These are phyloP conservation scores for Oligia strigilis DNA, from an alignment of 2,888 invertebrate genomes.

Conservation along the genomic window DNA sequence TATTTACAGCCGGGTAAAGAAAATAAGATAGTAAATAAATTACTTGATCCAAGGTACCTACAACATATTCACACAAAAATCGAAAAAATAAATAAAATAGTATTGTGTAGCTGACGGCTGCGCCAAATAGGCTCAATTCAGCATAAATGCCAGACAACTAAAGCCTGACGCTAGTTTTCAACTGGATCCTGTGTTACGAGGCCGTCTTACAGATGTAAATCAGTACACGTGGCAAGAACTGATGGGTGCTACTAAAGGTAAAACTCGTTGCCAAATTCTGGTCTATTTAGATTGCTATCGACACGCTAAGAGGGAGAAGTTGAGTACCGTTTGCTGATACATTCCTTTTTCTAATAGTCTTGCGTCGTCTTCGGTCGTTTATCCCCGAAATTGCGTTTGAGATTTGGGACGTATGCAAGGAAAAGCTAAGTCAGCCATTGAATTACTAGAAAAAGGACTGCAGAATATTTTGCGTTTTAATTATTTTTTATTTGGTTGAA, in stretches of 20 bases:
- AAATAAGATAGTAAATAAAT: background rate
- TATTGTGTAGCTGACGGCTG: background rate
- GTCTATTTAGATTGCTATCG: background rate
- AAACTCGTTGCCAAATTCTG: background rate
- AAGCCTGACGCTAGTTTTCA: background rate
- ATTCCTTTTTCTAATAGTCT: background rate
- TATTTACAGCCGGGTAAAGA: background rate
- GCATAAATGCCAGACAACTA: background rate
- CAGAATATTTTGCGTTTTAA: background rate
- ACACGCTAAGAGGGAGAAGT: background rate
- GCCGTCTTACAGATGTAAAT: too few species aligned
- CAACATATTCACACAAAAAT: background rate
- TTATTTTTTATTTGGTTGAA: constrained; percentile 8
- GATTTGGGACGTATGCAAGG: background rate
- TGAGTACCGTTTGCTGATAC: background rate
- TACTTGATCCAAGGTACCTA: background rate
- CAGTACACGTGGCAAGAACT: background rate
- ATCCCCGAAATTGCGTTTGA: background rate
- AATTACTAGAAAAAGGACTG: background rate
- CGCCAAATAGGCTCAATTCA: background rate
- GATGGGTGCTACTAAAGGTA: background rate
- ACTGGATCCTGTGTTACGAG: background rate
- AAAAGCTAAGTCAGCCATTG: background rate
- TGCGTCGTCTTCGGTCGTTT: background rate
- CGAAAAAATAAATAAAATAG: background rate